Evolutionary conservation across 2,797 vertebrate species (phyloP), one percentile per base, ranked within the genome.

Genomic region (Acrossocheilus fasciatus): DNA sequence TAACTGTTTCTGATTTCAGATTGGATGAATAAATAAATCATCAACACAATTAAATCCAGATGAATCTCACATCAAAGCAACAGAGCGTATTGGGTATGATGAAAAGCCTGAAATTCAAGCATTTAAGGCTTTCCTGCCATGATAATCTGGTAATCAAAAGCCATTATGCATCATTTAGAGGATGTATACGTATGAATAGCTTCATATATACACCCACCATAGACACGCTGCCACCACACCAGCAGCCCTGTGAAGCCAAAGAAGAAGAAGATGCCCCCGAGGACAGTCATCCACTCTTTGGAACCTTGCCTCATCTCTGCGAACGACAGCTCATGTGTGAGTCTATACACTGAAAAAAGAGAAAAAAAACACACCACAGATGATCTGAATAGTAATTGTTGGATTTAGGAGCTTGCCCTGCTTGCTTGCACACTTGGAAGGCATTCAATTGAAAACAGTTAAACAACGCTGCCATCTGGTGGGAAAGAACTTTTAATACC

Each of bases 201-300:
- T 26, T 52, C 26, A 73, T 57, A 75, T 43, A 75, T 26, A 15
- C 45, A 92, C 93, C 91, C 88, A 96, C 96, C 94, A 1, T 91
- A 93, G 62, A 85, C 1, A 4, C 92, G 92, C 86, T 96, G 93
- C 95, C 95, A 96, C 94, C 93, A 94, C 34, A 96, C 91, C 26
- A 96, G 3, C 76, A 96, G 85, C 34, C 93, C 96, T 0, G 94
- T 93, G 30, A 96, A 57, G 41, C 95, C 95, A 1, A 93, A 36
- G 87, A 95, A 95, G 64, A 95, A 86, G 84, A 95, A 92, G 43
- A 94, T 9, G 0, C 90, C 89, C 20, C 80, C 96, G 57, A 95
- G 5, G 47, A 96, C 93, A 0, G 95, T 95, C 92, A 96, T 96
- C 96, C 96, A 96, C 36, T 96, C 94, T 9, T 64, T 69, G 30